phyloP scores from a whole-genome alignment of 2,888 invertebrate genomes.

The Tortrix viridana region DNA sequence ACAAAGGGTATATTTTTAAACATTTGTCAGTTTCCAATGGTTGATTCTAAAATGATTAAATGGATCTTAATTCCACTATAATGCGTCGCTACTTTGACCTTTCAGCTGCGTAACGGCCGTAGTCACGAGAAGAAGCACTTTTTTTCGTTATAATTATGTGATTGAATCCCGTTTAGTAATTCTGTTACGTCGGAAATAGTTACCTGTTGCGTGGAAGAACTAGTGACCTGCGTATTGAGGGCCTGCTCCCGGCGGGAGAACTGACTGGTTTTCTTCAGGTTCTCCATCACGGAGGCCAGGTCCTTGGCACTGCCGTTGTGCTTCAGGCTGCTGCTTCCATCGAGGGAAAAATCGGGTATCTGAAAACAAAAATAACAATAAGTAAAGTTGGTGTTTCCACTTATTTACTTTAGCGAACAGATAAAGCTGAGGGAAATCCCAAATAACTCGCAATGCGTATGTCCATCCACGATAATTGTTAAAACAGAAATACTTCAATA shows the following conservation, averaged over 20 bases:
- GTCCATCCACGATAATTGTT: not conserved
- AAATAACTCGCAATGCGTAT: not conserved
- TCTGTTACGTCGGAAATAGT: too few relatives aligned
- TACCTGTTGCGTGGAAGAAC: slow-evolving; percentile 83
- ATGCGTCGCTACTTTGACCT: too few relatives aligned
- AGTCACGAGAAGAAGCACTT: too few relatives aligned
- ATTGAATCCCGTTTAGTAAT: too few relatives aligned
- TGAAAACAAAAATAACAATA: slow-evolving; percentile 54
- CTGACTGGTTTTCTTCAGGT: slow-evolving; percentile 87
- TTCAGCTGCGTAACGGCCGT: too few relatives aligned
- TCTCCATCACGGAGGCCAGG: slow-evolving; percentile 88
- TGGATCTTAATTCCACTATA: too few relatives aligned
- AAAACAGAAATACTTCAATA: not conserved
- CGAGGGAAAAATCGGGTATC: slow-evolving; percentile 85
- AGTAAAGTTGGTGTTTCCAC: too few relatives aligned
- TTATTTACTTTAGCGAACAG: not conserved
- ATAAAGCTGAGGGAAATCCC: not conserved
- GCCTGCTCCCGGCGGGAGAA: slow-evolving; percentile 75
- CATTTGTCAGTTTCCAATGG: too few relatives aligned
- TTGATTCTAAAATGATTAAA: too few relatives aligned
- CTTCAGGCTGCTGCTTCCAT: slow-evolving; percentile 82
- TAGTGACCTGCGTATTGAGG: slow-evolving; percentile 81
- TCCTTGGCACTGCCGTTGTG: slow-evolving; percentile 83
- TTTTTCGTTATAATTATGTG: too few relatives aligned
- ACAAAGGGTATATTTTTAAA: too few relatives aligned